Evolutionary conservation across 1,140 invertebrate genomes (phyloP).

Genomic region (Eupristina koningsbergeri): DNA sequence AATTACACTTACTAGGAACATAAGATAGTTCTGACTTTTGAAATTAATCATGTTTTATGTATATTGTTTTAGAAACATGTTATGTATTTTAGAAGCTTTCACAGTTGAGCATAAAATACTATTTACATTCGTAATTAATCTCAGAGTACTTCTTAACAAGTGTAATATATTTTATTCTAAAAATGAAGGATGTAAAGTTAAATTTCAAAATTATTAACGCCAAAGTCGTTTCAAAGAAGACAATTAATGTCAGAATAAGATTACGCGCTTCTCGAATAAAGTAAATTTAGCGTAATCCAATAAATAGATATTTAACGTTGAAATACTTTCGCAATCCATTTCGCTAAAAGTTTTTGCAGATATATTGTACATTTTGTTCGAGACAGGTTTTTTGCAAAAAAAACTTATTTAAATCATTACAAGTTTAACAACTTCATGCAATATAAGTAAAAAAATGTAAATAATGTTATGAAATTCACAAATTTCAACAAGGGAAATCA

Average conservation of each 20-base stretch:
- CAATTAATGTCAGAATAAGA: slow-evolving; percentile 1
- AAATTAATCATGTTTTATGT: slow-evolving; percentile 4
- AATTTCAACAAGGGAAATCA: no score
- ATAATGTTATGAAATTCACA: no score
- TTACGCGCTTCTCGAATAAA: background rate
- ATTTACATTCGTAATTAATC: slow-evolving; percentile 11
- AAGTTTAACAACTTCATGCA: no score
- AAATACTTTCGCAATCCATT: background rate
- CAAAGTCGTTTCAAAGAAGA: background rate
- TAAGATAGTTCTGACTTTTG: background rate
- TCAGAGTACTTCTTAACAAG: background rate
- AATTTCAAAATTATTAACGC: background rate
- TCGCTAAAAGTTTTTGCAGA: background rate
- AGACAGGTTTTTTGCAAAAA: no score
- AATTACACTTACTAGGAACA: background rate
- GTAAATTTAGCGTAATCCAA: slow-evolving; percentile 5
- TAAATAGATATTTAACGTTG: background rate
- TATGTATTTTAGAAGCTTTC: slow-evolving; percentile 11
- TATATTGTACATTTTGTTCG: no score
- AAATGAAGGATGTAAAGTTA: slow-evolving; percentile 6
- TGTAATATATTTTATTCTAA: background rate
- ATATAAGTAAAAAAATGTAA: no score
- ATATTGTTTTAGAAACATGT: slow-evolving; percentile 9
- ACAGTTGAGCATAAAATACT: background rate
- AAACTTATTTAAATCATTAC: no score